A percentile compares a stretch with the other conserved stretches of the same genome.
phyloP scores from a whole-genome alignment of 2,888 invertebrate genomes.

The Drosophila putrida region DNA sequence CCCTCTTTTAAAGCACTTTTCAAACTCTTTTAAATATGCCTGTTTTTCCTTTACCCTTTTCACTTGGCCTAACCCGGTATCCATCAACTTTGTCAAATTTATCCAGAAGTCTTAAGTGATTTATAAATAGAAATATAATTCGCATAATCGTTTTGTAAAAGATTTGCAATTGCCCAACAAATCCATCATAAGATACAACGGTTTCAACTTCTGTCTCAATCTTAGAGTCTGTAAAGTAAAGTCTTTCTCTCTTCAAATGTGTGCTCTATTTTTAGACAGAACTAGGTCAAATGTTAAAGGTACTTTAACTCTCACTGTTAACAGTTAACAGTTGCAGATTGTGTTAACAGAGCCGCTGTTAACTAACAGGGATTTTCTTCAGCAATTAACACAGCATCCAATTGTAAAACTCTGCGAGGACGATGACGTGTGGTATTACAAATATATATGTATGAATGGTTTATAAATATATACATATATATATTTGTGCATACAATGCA shows the following conservation, averaged over 20 bases:
- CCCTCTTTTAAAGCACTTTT: no score
- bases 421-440: conserved; percentile 33
- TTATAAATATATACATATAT: conserved; percentile 34
- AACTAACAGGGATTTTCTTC: conserved; percentile 37
- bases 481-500: conserved; percentile 34
- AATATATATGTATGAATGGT: conserved; percentile 19
- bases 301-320: conserved; percentile 50
- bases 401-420: conserved; percentile 27
- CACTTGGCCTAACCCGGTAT: conserved; percentile 22
- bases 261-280: conserved; percentile 66
- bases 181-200: conserved; percentile 41
- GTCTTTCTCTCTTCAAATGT: conserved; percentile 11
- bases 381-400: conserved; percentile 61
- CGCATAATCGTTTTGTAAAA: conserved; percentile 34
- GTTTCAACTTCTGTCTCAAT: conserved; percentile 1
- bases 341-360: conserved; percentile 33
- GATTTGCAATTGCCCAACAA: conserved; percentile 30
- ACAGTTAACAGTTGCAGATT: conserved; percentile 16
- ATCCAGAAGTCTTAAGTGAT: conserved; percentile 32
- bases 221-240: conserved; percentile 42
- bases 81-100: conserved; percentile 32
- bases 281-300: conserved; percentile 70
- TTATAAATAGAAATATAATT: conserved; percentile 55
- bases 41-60: conserved; percentile 8
- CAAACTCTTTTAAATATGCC: conserved; percentile 5